Evolutionary conservation across 2,113 vertebrate genomes (phyloP), one percentile per base, ranked within the genome.

Genomic region (Poeciliopsis turrubarensis): DNA sequence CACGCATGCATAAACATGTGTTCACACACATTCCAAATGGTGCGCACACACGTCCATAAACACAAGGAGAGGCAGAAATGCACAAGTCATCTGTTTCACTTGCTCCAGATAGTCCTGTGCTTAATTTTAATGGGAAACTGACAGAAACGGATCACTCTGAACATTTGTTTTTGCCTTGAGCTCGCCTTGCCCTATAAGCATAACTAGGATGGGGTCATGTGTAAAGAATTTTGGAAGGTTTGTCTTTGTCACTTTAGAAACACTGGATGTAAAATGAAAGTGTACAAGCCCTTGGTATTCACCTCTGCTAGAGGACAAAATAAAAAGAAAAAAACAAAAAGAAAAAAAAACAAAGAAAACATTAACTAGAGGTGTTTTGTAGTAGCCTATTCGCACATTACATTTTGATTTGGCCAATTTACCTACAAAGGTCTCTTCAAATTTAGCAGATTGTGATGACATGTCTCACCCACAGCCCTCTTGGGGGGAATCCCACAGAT

Each of bases 1-100:
- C 84, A 89, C 77, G 80, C 84, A 84, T 75, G 78, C 86, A 86
- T 80, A 89, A 80, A 89, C 82, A 89, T 86, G 85, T 86, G 85
- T 83, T 84, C 80, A 39, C 78, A 86, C 87, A 86, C 79, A 80
- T 85, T 84, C 85, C 79, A 81, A 87, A 82, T 87, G 85, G 81
- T 37, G 63, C 72, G 68, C 75, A 68, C 34, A 77, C 73, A 78
- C 72, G 25, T 60, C 82, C 60, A 17, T 72, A 84, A 62, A 87
- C 76, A 72, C 60, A 51, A 72, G 60, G 65, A 68, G 62, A 75
- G 72, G 62, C 77, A 79, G 79, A 84, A 73, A 82, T 39, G 81
- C 70, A 70, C 83, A 78, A 79, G 72, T 82, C 65, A 54, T 76
- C 75, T 78, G 79, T 80, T 68, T 86, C 68, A 17, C 73, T 70